phyloP scores from a whole-genome alignment of 2,113 vertebrate species.

The Canis aureus region DNA sequence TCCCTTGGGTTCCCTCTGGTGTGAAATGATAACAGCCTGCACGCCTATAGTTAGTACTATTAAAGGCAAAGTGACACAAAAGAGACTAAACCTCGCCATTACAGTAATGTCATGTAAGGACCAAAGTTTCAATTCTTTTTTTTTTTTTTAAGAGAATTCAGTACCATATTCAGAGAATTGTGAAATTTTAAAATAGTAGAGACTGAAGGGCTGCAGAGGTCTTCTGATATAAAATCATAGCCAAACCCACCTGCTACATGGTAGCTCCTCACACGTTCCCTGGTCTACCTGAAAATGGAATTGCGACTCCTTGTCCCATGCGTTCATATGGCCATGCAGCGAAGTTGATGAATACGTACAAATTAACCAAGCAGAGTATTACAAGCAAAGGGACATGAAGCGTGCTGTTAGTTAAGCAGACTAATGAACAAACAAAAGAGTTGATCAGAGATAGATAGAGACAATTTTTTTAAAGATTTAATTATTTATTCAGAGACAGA shows the following conservation, averaged over 20 bases:
- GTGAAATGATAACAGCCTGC: background rate
- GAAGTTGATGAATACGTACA: fast-evolving
- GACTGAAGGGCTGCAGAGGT: background rate
- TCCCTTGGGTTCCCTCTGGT: background rate
- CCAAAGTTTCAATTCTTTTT: background rate
- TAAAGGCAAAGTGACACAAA: background rate
- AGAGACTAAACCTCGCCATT: background rate
- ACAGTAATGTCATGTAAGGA: background rate
- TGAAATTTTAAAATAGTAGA: background rate
- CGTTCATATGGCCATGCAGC: fast-evolving
- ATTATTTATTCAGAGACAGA: no score
- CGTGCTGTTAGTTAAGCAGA: background rate
- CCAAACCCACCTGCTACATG: fast-evolving
- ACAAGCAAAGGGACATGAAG: background rate
- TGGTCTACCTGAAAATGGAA: background rate
- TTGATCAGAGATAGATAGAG: background rate
- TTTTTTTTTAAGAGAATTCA: background rate
- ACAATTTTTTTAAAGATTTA: background rate
- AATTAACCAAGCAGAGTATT: no score
- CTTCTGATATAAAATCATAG: background rate
- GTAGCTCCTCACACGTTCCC: background rate
- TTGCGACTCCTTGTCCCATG: fast-evolving
- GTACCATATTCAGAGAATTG: background rate
- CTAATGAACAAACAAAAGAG: background rate
- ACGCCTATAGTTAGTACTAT: background rate